Percentiles rank a stretch among this genome's conserved stretches.
Conservation (phyloP, 1,140 invertebrate genomes). For the Cyclargus thomasi region DNA sequence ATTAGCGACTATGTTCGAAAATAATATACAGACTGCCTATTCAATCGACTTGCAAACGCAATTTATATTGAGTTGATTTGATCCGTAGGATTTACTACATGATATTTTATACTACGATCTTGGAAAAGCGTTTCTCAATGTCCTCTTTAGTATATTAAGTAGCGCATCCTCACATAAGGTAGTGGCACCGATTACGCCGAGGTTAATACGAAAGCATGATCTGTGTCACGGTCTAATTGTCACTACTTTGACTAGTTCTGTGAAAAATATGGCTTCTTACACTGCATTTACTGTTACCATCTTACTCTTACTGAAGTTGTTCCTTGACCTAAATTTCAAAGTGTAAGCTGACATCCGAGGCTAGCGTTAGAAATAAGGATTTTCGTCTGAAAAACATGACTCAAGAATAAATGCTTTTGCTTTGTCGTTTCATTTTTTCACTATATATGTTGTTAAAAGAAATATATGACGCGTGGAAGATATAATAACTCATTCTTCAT, state of each 20-base stretch:
- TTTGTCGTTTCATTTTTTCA: too few species aligned
- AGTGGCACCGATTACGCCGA: conserved; percentile 37
- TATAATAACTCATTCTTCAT: too few species aligned
- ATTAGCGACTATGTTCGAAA: not conserved
- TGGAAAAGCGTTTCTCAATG: not conserved
- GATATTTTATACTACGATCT: not conserved
- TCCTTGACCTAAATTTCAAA: conserved; percentile 1
- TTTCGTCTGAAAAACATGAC: too few species aligned
- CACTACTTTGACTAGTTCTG: conserved; percentile 51
- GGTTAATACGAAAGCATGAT: conserved; percentile 56
- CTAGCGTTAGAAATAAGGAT: not conserved
- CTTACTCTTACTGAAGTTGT: not conserved
- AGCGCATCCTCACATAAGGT: conserved; percentile 29
- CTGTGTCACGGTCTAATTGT: conserved; percentile 68
- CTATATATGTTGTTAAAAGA: not conserved
- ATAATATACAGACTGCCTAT: too few species aligned
- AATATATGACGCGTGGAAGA: too few species aligned
- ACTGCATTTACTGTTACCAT: conserved; percentile 8
- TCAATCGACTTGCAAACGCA: too few species aligned
- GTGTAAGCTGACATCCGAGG: not conserved
- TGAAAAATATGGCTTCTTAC: conserved; percentile 23
- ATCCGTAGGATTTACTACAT: too few species aligned
- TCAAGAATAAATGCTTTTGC: too few species aligned
- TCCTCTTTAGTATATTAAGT: conserved; percentile 18
- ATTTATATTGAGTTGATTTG: too few species aligned